Base-by-base conservation (phyloP, 2,888 invertebrate genomes). In the Eupithecia pulchellata region DNA sequence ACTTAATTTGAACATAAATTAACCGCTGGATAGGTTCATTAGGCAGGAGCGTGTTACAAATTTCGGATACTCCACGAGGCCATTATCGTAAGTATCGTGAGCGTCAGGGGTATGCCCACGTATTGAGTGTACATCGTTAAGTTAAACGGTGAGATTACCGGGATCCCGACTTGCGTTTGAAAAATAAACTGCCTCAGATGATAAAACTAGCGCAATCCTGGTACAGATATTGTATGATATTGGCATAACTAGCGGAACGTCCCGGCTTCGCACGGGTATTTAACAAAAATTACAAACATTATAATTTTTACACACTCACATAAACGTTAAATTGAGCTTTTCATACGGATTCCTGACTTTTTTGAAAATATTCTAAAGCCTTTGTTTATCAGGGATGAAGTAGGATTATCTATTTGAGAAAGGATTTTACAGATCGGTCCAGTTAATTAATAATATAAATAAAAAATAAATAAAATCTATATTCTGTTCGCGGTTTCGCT, bases 1-100 rank as follows among this genome's bases (percentile, higher is more conserved):
- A 76, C 75, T 74, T 77, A 77, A 78, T 79, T 78, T 77, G 72
- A 73, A 76, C 75, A 79, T 81, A 77, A 77, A 78, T 79, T 77
- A 77, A 71, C 71, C 75, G 66, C 47, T 27, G 36, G 76, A 73
- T 66, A 73, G 68, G 77, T 78, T 81, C 79, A 78, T 82, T 81
- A 81, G 64, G 68, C 69, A 66, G 67, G 66, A 64, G 77, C 79
- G 77, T 76, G 81, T 78, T 78, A 78, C 74, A 75, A 77, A 77
- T 78, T 77, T 73, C 74, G 75, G 68, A 67, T 67, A 72, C 73
- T 70, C 73, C 74, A 69, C 73, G 73, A 58, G 68, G 55, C 72
- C 71, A 71, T 75, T 75, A 76, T 66, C 74, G 67, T 70, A 69
- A 72, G 66, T 75, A 76, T 68, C 65, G 66, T 68, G 61, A 71